phyloP scores from a whole-genome alignment of 2,888 invertebrate species.

The Frankliniella fusca region DNA sequence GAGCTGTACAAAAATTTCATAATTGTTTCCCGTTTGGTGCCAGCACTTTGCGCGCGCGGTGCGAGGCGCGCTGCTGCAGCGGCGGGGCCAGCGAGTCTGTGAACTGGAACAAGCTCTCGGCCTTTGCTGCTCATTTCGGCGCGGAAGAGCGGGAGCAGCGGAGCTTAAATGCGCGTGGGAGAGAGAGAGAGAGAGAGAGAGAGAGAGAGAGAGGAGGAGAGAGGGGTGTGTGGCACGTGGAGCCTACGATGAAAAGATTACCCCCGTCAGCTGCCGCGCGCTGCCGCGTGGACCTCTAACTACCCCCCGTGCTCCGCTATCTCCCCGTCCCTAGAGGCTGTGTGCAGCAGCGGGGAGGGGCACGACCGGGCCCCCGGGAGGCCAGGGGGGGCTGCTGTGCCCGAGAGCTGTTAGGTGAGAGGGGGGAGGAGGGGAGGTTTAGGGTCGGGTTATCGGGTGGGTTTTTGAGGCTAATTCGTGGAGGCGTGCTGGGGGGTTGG shows the following conservation, averaged over 20 bases:
- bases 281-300: neutral
- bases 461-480: neutral
- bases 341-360: neutral
- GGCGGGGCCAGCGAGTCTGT: no score
- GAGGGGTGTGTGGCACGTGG: neutral
- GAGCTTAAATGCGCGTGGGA: neutral
- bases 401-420: no score
- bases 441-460: neutral
- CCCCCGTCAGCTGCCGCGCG: slow-evolving; percentile 6
- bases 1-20: no score
- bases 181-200: neutral
- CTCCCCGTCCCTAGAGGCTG: neutral
- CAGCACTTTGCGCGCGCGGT: no score
- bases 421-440: neutral
- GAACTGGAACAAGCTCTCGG: no score
- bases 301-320: neutral
- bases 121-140: neutral
- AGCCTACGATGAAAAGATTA: slow-evolving; percentile 4
- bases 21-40: no score
- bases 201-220: neutral
- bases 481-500: neutral
- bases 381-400: neutral
- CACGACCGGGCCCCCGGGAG: neutral
- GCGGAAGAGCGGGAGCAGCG: neutral
- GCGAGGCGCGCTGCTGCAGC: no score